These are phyloP conservation scores for Bombyx mandarina DNA, from an alignment of 1,140 invertebrate genomes.

Conservation along the genomic window DNA sequence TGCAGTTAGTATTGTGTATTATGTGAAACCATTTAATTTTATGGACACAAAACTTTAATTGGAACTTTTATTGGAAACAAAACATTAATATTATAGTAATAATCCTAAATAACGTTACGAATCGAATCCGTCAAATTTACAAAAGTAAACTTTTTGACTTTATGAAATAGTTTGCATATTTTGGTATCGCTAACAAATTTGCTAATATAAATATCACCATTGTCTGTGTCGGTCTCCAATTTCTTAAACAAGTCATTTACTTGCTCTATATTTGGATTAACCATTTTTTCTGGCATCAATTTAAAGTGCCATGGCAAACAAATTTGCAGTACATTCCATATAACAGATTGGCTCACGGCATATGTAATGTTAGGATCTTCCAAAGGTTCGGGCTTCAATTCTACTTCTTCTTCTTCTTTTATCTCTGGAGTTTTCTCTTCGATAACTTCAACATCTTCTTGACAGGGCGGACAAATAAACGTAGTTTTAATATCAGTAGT, in stretches of 20 bases:
- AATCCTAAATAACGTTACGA: constrained; percentile 1
- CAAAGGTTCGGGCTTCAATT: constrained; percentile 29
- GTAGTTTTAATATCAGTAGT: constrained; percentile 33
- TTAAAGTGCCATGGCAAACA: constrained; percentile 58
- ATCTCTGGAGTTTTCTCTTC: constrained; percentile 31
- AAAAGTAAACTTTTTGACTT: constrained; percentile 47
- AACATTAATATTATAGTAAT: neutral
- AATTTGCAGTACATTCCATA: constrained; percentile 53
- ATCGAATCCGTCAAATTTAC: constrained; percentile 28
- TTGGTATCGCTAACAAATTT: constrained; percentile 42
- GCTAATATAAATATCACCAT: constrained; percentile 48
- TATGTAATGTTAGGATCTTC: constrained; percentile 41
- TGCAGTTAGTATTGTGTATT: no score
- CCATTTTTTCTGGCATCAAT: constrained; percentile 33
- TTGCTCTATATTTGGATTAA: constrained; percentile 29
- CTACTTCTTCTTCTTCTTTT: constrained; percentile 32
- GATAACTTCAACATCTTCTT: constrained; percentile 25
- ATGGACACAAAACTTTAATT: neutral
- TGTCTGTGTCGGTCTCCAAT: constrained; percentile 45
- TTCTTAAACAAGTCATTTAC: constrained; percentile 30
- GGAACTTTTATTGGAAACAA: no score
- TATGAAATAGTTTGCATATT: constrained; percentile 46
- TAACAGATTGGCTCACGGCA: constrained; percentile 41
- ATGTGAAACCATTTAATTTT: neutral
- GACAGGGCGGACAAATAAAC: constrained; percentile 44